These are phyloP conservation scores for Hycleus cichorii DNA, from an alignment of 1,140 invertebrate genomes.

Conservation along the genomic window DNA sequence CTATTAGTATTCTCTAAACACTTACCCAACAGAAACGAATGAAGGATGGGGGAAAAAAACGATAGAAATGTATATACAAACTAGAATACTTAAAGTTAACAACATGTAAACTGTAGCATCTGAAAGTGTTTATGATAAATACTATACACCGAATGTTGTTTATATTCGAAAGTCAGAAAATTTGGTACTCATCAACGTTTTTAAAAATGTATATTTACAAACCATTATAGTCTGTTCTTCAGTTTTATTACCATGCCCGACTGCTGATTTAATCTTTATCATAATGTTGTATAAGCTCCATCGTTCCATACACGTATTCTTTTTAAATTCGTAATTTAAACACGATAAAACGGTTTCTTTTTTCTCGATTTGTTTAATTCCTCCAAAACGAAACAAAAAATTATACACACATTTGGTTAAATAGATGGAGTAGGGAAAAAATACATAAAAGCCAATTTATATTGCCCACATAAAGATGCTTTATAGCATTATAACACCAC, in stretches of 20 bases:
- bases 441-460: neutral
- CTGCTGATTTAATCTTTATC: slow-evolving; percentile 10
- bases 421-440: too few relatives aligned
- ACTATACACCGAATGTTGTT: slow-evolving; percentile 30
- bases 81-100: slow-evolving; percentile 34
- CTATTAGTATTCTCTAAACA: slow-evolving; percentile 30
- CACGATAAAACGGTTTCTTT: neutral
- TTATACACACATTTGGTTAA: too few relatives aligned
- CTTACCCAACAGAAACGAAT: slow-evolving; percentile 19
- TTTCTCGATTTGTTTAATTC: neutral
- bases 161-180: slow-evolving; percentile 31
- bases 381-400: neutral
- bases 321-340: too few relatives aligned
- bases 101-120: slow-evolving; percentile 34
- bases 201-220: slow-evolving; percentile 33
- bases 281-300: neutral
- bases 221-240: slow-evolving; percentile 34
- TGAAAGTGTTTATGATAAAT: slow-evolving; percentile 34
- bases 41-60: too few relatives aligned
- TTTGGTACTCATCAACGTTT: slow-evolving; percentile 38
- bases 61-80: slow-evolving; percentile 26
- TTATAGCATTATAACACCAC: slow-evolving; percentile 9
- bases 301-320: too few relatives aligned
- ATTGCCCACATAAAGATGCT: slow-evolving; percentile 10
- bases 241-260: slow-evolving; percentile 20